These are phyloP conservation scores for Cephus sareptanus DNA, from an alignment of 2,888 invertebrate genomes.

Conservation along the genomic window DNA sequence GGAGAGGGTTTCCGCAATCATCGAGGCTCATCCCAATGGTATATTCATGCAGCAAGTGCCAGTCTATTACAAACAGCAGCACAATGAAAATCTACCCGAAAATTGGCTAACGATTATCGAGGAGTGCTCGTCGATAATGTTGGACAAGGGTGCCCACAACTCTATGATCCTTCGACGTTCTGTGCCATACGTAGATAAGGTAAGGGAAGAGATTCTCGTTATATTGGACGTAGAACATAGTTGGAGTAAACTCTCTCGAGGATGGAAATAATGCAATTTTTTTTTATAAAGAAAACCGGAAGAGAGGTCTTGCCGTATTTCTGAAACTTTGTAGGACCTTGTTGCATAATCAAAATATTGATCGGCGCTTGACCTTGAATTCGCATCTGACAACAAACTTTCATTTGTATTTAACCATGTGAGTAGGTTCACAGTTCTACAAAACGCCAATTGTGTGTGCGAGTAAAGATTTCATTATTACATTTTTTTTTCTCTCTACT, in stretches of 20 bases:
- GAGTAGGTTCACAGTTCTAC: constrained; percentile 5
- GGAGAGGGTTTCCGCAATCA: constrained; percentile 63
- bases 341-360: not conserved
- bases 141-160: constrained; percentile 69
- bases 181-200: constrained; percentile 24
- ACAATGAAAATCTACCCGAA: constrained; percentile 75
- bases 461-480: not conserved
- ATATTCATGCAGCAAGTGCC: constrained; percentile 68
- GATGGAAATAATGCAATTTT: constrained; percentile 6
- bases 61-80: constrained; percentile 70
- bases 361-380: constrained; percentile 1
- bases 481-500: not conserved
- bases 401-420: constrained; percentile 10
- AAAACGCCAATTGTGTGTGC: not conserved
- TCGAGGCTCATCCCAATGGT: constrained; percentile 65
- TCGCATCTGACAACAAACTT: not conserved
- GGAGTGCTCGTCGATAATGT: constrained; percentile 69
- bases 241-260: not conserved
- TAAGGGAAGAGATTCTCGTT: constrained; percentile 20
- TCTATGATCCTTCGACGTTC: constrained; percentile 64
- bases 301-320: not conserved
- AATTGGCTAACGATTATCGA: constrained; percentile 77
- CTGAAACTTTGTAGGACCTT: constrained; percentile 6
- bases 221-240: not conserved
- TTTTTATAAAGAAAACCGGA: not conserved